Base-by-base conservation (phyloP, 2,113 vertebrate species). In the Clarias magur region DNA sequence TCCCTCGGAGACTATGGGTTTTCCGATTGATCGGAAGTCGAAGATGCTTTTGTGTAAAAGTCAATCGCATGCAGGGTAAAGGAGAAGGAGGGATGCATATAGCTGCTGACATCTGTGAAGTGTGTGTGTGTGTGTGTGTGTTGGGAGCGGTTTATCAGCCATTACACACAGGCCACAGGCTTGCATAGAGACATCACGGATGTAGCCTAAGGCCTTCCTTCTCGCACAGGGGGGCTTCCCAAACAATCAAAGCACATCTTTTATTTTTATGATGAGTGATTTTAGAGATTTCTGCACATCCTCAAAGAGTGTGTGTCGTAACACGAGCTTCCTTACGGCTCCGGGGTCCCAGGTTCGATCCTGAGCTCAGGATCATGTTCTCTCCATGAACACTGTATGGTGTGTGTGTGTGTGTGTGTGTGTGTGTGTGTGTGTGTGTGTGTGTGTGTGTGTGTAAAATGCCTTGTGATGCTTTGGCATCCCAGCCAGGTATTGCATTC, bases 81-180 rank as follows among this genome's bases (percentile, higher is more conserved):
- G 48, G 48, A 56, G 25, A 8, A 80, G 54, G 56, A 80, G 78
- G 78, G 79, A 60, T 80, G 79, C 17, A 23, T 80, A 21, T 19
- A 60, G 79, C 79, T 60, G 54, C 57, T 80, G 90, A 91, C 92
- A 91, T 82, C 84, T 85, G 87, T 48, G 67, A 25, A 63, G 72
- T 63, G 80, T 73, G 67, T 56, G 53, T 25, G 68, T 34, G 67
- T 72, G n/a, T 56, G 82, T 42, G 56, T 82, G 57, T 48, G 25
- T 62, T 59, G 34, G 57, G 11, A 78, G 57, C 4, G 23, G 57
- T 73, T 85, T 60, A 75, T 84, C 38, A 85, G 25, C 23, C 59
- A 34, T 27, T 85, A 76, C 84, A 85, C 57, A 30, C 84, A 85
- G 38, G 34, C 84, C 73, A 78, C 84, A 85, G 73, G 16, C 84